Base-by-base conservation (phyloP, 2,888 invertebrate genomes). In the Dicyrtomina minuta region DNA sequence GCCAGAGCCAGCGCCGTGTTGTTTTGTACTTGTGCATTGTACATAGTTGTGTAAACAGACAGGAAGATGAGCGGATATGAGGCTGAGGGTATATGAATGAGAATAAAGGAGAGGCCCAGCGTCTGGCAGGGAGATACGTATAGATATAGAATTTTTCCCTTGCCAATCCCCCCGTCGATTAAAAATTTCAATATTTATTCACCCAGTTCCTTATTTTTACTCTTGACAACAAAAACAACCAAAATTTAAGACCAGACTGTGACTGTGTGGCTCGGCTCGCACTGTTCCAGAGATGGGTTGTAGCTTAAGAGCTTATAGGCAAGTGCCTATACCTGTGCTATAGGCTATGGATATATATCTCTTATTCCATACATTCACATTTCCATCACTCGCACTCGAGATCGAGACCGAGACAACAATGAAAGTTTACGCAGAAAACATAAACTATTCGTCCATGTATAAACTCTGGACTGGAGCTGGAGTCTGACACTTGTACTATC, bases 161-260 rank as follows among this genome's bases (percentile, higher is more conserved):
- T 41, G 22, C 44, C 20, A 41, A 22, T 20, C 20, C 44, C 61
- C 61, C 46, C 61, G 61, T 61, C 46, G 61, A 61, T 46, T 61
- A 24, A 10, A 44, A 61, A 61, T 61, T 61, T 61, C 61, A n/a
- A 61, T 61, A 20, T 60, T 43, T 43, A 60, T 60, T 60, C 27
- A 56, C 10, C 27, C 26, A 8, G 8, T 26, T 56, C 33, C 5
- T 26, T 13, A 24, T 15, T n/a, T n/a, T n/a, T n/a, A n/a, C n/a
- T n/a, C n/a, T n/a, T n/a, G n/a, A n/a, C n/a, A n/a, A n/a, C n/a
- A n/a, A n/a, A n/a, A n/a, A n/a, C n/a, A n/a, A n/a, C n/a, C n/a
- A n/a, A n/a, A n/a, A n/a, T n/a, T n/a, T n/a, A n/a, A n/a, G n/a
- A n/a, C n/a, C n/a, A n/a, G n/a, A n/a, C n/a, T n/a, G n/a, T n/a